phyloP scores from a whole-genome alignment of 2,888 invertebrate genomes.

The Cryptosula pallasiana region DNA sequence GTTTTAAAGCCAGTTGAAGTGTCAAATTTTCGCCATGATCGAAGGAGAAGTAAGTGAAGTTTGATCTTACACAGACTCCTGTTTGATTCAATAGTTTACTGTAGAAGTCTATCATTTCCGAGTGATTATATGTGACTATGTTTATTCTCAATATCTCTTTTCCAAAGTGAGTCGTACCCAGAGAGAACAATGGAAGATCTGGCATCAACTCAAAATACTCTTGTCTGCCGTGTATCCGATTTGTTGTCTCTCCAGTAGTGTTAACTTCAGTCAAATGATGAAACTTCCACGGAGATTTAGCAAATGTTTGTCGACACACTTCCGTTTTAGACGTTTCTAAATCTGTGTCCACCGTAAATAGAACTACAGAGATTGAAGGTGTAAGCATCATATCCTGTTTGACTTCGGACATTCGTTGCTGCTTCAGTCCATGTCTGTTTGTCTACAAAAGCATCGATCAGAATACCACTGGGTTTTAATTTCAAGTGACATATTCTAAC shows the following conservation, averaged over 20 bases:
- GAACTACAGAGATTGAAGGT: neutral
- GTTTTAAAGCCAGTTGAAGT: neutral
- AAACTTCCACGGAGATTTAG: constrained; percentile 15
- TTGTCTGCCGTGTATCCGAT: neutral
- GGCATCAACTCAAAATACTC: neutral
- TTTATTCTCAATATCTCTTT: neutral
- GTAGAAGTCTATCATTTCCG: constrained; percentile 8
- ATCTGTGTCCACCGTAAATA: neutral
- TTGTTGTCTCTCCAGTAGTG: neutral
- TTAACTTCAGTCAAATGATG: constrained; percentile 2
- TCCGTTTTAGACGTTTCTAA: neutral
- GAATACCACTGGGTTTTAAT: neutral
- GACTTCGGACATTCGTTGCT: constrained; percentile 14
- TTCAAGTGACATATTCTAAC: neutral
- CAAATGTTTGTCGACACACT: neutral
- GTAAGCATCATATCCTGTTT: neutral
- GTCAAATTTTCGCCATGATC: neutral
- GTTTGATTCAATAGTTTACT: neutral
- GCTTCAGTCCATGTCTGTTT: neutral
- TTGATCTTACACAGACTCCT: neutral
- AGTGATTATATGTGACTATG: neutral
- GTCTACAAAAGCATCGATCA: neutral
- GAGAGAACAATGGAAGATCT: neutral
- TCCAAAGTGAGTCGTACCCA: neutral
- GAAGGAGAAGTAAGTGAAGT: constrained; percentile 13